Conservation (phyloP, 1,140 invertebrate species). For the Plutomurus gul region DNA sequence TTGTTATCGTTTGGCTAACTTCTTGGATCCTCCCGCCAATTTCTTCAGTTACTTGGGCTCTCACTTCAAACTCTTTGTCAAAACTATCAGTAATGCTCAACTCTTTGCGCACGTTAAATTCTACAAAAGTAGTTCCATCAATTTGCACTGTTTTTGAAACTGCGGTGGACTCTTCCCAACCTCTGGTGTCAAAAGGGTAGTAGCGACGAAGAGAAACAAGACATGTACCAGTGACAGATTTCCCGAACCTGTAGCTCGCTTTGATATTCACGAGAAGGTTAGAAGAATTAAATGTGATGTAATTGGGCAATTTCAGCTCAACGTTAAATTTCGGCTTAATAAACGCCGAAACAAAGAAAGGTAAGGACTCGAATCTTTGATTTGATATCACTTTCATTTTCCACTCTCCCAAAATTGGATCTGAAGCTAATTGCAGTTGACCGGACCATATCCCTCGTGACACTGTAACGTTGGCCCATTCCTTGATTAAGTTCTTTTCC, state of each 20-base stretch:
- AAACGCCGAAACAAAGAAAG: neutral
- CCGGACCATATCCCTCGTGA: constrained; percentile 77
- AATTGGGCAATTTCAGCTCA: constrained; percentile 74
- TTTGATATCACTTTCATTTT: constrained; percentile 65
- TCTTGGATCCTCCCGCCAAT: neutral
- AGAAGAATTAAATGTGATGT: constrained; percentile 77
- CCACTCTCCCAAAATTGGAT: constrained; percentile 88
- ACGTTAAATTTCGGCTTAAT: constrained; percentile 87
- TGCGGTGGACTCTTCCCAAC: neutral
- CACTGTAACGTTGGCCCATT: constrained; percentile 71
- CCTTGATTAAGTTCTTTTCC: constrained; percentile 76
- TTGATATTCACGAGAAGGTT: constrained; percentile 75
- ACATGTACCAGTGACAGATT: constrained; percentile 53
- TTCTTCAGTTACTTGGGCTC: neutral
- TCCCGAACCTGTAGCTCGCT: constrained; percentile 83
- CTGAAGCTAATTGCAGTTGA: constrained; percentile 77
- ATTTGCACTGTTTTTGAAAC: neutral
- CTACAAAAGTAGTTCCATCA: neutral
- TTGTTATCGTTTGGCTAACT: neutral
- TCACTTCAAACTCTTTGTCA: neutral
- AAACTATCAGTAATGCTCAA: neutral
- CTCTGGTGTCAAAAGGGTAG: neutral
- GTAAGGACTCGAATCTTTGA: neutral
- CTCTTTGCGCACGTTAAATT: neutral
- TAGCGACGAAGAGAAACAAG: neutral